Conservation (phyloP, 1,140 invertebrate species). For the Leucophenga varia region DNA sequence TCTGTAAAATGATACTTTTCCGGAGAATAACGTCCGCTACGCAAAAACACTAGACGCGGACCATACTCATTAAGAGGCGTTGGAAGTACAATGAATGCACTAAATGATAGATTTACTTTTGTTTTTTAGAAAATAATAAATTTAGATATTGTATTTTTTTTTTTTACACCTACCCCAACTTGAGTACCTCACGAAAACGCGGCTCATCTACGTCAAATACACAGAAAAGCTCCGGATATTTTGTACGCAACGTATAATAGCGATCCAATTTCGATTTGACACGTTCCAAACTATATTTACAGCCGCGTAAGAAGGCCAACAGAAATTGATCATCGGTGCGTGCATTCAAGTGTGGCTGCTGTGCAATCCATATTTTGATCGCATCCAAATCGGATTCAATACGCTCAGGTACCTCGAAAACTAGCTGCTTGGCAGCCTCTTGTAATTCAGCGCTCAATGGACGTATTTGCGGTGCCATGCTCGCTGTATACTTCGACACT, state of each 20-base stretch:
- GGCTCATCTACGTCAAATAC: conserved; percentile 41
- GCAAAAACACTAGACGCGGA: conserved; percentile 28
- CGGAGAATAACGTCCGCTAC: conserved; percentile 23
- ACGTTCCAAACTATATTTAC: conserved; percentile 68
- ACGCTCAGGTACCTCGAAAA: conserved; percentile 63
- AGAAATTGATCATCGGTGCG: conserved; percentile 63
- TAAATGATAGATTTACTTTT: conserved; percentile 8
- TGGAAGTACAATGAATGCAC: conserved; percentile 39
- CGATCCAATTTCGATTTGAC: conserved; percentile 66
- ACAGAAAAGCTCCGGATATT: conserved; percentile 61
- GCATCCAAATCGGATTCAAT: conserved; percentile 60
- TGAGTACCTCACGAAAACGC: conserved; percentile 56
- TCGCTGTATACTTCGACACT: too few species aligned
- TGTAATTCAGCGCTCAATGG: conserved; percentile 50
- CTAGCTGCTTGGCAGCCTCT: conserved; percentile 58
- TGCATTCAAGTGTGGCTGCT: conserved; percentile 64
- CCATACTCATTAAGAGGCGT: conserved; percentile 44
- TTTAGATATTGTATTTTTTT: not conserved
- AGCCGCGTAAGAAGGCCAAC: conserved; percentile 64
- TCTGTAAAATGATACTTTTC: conserved; percentile 36
- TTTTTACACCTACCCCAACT: conserved; percentile 57
- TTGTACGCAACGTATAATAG: conserved; percentile 63
- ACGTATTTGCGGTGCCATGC: conserved; percentile 46
- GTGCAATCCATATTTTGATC: conserved; percentile 64
- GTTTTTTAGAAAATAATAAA: conserved; percentile 6